Percentiles rank a stretch among this genome's conserved stretches.
Conservation (phyloP, 2,888 invertebrate genomes). For the Andrena bicolor region DNA sequence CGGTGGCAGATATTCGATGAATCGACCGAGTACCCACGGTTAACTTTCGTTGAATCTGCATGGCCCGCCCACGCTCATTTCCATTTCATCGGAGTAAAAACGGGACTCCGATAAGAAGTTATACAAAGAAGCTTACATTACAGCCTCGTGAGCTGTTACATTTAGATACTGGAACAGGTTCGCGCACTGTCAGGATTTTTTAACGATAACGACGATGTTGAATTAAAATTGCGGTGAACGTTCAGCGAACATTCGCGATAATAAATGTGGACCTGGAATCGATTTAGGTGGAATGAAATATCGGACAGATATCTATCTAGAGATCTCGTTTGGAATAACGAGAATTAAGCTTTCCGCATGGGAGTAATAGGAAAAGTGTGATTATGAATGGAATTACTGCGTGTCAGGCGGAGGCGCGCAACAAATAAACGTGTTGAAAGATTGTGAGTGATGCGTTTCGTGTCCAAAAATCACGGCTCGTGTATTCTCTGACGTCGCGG, state of each 20-base stretch:
- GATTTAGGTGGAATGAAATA: too few species aligned
- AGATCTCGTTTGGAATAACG: too few species aligned
- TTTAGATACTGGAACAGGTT: constrained; percentile 31
- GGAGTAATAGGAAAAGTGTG: background rate
- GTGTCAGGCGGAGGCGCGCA: background rate
- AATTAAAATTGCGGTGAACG: background rate
- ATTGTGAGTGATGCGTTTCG: constrained; percentile 43
- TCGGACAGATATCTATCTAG: too few species aligned
- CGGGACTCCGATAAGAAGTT: constrained; percentile 9
- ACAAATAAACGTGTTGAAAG: constrained; percentile 44
- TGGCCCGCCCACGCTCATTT: constrained; percentile 39
- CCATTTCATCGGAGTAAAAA: constrained; percentile 27
- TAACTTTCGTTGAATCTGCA: constrained; percentile 41
- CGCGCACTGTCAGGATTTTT: background rate
- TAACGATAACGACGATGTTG: background rate
- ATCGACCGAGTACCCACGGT: constrained; percentile 2
- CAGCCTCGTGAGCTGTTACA: background rate
- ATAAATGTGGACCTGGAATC: too few species aligned
- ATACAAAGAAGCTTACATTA: background rate
- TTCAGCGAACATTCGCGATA: too few species aligned
- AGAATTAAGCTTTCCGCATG: background rate
- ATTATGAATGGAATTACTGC: constrained; percentile 15
- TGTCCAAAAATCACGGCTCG: constrained; percentile 38
- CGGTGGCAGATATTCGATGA: constrained; percentile 24
- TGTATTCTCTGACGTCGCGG: constrained; percentile 35